A percentile compares a stretch with the other conserved stretches of the same genome.
These are phyloP conservation scores for Ondatra zibethicus DNA, from an alignment of 2,113 vertebrate genomes.

Conservation along the genomic window DNA sequence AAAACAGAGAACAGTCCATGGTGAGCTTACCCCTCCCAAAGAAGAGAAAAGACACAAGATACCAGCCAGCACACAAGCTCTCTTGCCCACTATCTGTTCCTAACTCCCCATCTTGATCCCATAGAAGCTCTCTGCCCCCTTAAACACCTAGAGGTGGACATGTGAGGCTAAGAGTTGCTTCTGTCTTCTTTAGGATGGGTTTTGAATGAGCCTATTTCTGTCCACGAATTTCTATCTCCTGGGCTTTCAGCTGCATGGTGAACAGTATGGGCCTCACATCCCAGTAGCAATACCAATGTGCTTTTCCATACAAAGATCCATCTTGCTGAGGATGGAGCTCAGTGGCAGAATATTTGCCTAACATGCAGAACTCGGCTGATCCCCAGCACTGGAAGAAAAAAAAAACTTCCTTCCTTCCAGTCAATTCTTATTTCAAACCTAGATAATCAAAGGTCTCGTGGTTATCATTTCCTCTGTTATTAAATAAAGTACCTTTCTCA, in stretches of 20 bases:
- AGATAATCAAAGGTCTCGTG: not conserved
- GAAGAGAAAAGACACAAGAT: not conserved
- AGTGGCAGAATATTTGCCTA: not conserved
- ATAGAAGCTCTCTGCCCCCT: not conserved
- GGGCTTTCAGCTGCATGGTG: too few species aligned
- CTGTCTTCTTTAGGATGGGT: not conserved
- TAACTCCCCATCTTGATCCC: not conserved
- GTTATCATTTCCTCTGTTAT: constrained; percentile 4
- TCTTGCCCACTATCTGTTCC: not conserved
- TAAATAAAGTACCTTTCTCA: not conserved
- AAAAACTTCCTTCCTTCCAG: not conserved
- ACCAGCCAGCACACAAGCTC: not conserved
- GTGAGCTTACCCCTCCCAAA: not conserved
- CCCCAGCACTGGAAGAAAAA: not conserved
- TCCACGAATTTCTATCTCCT: not conserved
- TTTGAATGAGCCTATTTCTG: not conserved
- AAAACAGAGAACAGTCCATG: not conserved
- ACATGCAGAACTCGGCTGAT: not conserved
- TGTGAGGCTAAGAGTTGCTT: not conserved
- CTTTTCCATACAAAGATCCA: not conserved
- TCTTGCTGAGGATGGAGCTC: not conserved
- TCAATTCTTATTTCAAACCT: not conserved
- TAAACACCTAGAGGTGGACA: not conserved
- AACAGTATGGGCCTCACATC: not conserved
- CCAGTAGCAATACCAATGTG: not conserved